A percentile compares a stretch with the other conserved stretches of the same genome.
phyloP scores from a whole-genome alignment of 2,797 vertebrate species.

The Hippopotamyrus pictus region DNA sequence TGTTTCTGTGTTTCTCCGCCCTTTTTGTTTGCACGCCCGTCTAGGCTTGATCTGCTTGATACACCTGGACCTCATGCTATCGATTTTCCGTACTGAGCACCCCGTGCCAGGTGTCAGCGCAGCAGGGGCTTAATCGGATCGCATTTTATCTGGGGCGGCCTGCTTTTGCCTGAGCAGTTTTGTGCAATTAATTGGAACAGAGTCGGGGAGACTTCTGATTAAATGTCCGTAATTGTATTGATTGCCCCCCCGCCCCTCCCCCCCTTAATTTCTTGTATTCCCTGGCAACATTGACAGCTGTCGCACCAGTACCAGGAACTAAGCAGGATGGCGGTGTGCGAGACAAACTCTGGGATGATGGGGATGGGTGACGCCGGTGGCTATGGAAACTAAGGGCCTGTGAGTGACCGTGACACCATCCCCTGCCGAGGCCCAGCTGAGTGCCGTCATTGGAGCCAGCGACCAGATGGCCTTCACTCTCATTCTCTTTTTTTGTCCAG shows the following conservation, averaged over 20 bases:
- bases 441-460: neutral
- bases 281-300: neutral
- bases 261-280: neutral
- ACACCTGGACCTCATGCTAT: neutral
- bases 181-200: neutral
- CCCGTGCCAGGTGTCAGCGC: neutral
- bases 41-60: neutral
- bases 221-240: neutral
- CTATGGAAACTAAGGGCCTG: constrained; percentile 19
- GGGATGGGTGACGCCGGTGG: constrained; percentile 5
- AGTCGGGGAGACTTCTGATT: neutral
- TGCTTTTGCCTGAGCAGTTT: neutral
- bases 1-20: neutral
- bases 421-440: neutral
- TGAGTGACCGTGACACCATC: neutral
- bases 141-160: neutral
- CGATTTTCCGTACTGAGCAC: neutral
- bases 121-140: neutral
- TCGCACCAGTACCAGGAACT: neutral
- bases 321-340: neutral
- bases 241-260: neutral
- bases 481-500: neutral
- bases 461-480: constrained; percentile 7
- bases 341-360: neutral
- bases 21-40: neutral